These are phyloP conservation scores for Hyperopisus bebe DNA, from an alignment of 2,113 vertebrate species.

Conservation along the genomic window DNA sequence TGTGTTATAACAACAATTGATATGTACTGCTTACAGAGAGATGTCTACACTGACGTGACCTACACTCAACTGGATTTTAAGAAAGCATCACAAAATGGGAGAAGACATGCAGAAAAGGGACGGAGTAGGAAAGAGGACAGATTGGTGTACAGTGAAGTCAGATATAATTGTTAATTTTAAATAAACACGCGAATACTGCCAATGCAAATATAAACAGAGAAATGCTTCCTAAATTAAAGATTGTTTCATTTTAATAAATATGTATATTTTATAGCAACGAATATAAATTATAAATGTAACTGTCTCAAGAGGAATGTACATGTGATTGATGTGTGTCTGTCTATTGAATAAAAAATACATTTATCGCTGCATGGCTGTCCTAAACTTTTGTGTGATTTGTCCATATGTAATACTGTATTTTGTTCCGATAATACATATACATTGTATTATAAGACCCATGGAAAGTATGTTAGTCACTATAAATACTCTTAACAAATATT, in stretches of 20 bases:
- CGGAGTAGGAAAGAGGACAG: background rate
- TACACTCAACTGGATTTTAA: conserved; percentile 8
- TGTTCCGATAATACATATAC: background rate
- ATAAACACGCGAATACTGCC: background rate
- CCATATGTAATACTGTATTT: background rate
- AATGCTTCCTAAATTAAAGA: background rate
- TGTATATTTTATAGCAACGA: background rate
- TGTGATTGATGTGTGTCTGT: conserved; percentile 1
- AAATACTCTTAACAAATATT: background rate
- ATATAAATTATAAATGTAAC: background rate
- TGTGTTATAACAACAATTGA: background rate
- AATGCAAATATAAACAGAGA: background rate
- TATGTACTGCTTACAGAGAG: background rate
- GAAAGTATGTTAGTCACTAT: background rate
- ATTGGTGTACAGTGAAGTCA: conserved; percentile 22
- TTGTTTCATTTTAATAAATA: background rate
- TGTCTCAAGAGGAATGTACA: background rate
- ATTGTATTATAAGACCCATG: background rate
- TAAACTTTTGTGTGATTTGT: background rate
- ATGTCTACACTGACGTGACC: background rate
- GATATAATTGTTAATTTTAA: background rate
- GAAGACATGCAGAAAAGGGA: background rate
- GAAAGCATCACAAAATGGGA: background rate
- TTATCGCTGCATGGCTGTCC: background rate
- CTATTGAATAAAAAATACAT: background rate